Base-by-base conservation (phyloP, 2,888 invertebrate genomes). In the Anaspis maculata region DNA sequence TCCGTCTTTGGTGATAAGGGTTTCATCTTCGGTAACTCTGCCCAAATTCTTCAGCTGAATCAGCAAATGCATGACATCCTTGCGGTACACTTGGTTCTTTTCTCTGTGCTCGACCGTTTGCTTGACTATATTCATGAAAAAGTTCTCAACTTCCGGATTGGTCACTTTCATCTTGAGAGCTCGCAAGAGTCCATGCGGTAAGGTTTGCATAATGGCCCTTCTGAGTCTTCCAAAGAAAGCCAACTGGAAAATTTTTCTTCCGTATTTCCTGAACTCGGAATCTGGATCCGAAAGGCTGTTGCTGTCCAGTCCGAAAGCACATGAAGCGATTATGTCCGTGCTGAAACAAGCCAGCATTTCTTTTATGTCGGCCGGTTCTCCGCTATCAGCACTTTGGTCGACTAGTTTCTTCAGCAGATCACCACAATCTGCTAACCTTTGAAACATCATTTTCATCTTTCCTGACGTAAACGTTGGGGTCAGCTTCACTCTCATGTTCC, bases 291-390 rank as follows among this genome's bases (percentile, higher is more conserved):
- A 62, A 25, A 76, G 68, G 10, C 71, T 70, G 42, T 76, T 70
- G 41, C 71, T 70, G 39, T 75, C 71, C 6, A 77, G 62, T 11
- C 76, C 77, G 48, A 77, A 76, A 9, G 72, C 74, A 32, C 72
- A 69, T 15, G 69, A 70, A 0, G 37, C 30, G 23, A 72, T 70
- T 0, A 71, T 67, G 45, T 73, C 71, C 5, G 67, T 67, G 2
- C 70, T 69, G 40, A 60, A 72, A 3, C 66, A 59, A 0, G 65
- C 62, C 15, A 64, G 53, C 4, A 66, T 32, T 19, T 67, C 66
- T 45, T 66, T 66, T 2, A 69, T 49, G 28, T 73, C 71, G 1
- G 65, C 39, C 0, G 58, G 52, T 5, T 46, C 30, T 4, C 22
- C 49, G 32, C 29, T 52, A 30, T 30, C 39, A 2, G 36, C 29